Percentiles rank a stretch among this genome's conserved stretches.
These are phyloP conservation scores for Eunapius fragilis DNA, from an alignment of 37 sponge, comb jelly and placozoan species.

Conservation along the genomic window DNA sequence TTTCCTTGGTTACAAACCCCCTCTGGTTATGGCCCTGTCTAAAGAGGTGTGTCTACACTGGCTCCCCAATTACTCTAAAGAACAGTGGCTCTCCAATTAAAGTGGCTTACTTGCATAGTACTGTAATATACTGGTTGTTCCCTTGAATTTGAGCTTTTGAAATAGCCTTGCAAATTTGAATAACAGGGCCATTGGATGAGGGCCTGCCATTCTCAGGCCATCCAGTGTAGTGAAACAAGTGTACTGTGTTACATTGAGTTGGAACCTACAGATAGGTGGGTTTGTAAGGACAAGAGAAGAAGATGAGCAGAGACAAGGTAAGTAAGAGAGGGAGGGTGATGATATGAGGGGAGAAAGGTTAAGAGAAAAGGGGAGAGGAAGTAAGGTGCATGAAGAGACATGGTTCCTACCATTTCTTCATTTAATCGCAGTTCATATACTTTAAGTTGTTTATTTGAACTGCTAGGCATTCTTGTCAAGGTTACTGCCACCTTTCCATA, in stretches of 20 bases:
- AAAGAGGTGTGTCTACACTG: too few relatives aligned
- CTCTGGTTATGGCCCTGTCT: too few relatives aligned
- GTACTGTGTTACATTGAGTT: neutral
- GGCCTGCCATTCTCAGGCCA: slow-evolving; percentile 71
- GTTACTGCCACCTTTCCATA: slow-evolving; percentile 44
- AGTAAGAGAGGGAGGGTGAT: too few relatives aligned
- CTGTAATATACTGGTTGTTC: slow-evolving; percentile 63
- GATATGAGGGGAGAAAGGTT: too few relatives aligned
- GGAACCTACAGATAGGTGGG: neutral
- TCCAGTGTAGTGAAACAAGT: slow-evolving; percentile 46
- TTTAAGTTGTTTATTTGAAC: neutral
- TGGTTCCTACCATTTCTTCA: slow-evolving; percentile 47
- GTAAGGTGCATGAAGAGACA: too few relatives aligned
- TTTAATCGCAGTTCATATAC: slow-evolving; percentile 29
- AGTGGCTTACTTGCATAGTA: slow-evolving; percentile 70
- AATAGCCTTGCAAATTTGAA: slow-evolving; percentile 45
- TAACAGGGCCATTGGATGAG: neutral
- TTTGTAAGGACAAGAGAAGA: too few relatives aligned
- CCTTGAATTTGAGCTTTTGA: too few relatives aligned
- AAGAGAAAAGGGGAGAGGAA: too few relatives aligned
- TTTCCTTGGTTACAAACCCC: too few relatives aligned
- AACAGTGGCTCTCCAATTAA: too few relatives aligned
- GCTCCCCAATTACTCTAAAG: too few relatives aligned
- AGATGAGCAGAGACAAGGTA: too few relatives aligned
- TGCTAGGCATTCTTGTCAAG: neutral